These are phyloP conservation scores for Eupsilia transversa DNA, from an alignment of 2,888 invertebrate species.

Conservation along the genomic window DNA sequence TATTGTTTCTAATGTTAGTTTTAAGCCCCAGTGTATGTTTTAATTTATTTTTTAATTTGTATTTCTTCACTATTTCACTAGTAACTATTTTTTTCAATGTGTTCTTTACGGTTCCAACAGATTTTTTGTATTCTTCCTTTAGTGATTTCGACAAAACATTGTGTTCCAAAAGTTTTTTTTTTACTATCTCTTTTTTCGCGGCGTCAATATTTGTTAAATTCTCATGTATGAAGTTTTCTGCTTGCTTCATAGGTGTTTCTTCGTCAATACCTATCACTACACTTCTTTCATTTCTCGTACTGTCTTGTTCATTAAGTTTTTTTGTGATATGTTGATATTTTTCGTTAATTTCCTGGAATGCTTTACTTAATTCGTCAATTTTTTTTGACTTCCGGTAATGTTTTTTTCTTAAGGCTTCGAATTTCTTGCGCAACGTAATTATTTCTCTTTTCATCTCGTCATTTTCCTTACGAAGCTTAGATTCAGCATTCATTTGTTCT, in stretches of 20 bases:
- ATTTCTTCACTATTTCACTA: slow-evolving; percentile 1
- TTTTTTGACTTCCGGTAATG: slow-evolving; percentile 5
- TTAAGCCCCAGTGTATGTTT: slow-evolving; percentile 1
- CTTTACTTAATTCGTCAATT: neutral
- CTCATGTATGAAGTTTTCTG: neutral
- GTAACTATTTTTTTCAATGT: neutral
- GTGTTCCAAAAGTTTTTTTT: slow-evolving; percentile 5
- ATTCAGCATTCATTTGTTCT: too few relatives aligned
- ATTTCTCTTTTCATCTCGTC: neutral
- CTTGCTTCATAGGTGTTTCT: slow-evolving; percentile 6
- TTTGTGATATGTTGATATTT: neutral
- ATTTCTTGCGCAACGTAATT: neutral
- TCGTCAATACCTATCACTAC: neutral
- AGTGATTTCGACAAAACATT: slow-evolving; percentile 3
- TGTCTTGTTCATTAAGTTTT: neutral
- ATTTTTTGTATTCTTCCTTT: slow-evolving; percentile 6
- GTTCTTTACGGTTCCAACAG: slow-evolving; percentile 1
- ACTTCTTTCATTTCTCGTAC: neutral
- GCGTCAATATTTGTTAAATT: slow-evolving; percentile 2
- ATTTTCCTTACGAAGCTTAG: slow-evolving; percentile 2
- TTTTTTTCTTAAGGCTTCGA: slow-evolving; percentile 8
- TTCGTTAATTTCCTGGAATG: neutral
- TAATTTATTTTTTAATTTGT: slow-evolving; percentile 5
- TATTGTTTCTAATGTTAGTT: slow-evolving; percentile 9
- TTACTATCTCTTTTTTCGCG: neutral